These are phyloP conservation scores for Nyctibius grandis DNA, from an alignment of 2,797 vertebrate genomes.

Conservation along the genomic window DNA sequence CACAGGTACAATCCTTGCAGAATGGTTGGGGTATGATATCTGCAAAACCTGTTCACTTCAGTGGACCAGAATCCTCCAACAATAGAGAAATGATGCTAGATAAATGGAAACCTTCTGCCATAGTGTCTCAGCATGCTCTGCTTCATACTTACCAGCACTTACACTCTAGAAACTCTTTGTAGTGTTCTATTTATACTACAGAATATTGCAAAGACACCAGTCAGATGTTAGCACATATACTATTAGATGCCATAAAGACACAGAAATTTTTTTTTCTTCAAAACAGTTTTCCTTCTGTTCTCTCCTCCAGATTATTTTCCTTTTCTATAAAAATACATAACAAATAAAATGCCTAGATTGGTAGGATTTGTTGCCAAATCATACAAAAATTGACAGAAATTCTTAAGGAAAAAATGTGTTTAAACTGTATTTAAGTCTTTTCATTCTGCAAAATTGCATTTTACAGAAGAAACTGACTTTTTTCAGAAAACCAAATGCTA, in stretches of 20 bases:
- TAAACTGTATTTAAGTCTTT: not conserved
- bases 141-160: not conserved
- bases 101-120: not conserved
- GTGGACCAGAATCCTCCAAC: not conserved
- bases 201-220: not conserved
- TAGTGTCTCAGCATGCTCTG: not conserved
- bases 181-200: not conserved
- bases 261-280: not conserved
- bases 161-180: not conserved
- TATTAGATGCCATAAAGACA: not conserved
- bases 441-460: not conserved
- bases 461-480: not conserved
- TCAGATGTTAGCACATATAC: not conserved
- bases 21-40: not conserved
- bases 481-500: not conserved
- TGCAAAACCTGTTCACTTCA: not conserved
- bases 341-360: not conserved
- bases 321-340: not conserved
- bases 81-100: not conserved
- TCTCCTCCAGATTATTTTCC: not conserved
- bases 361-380: not conserved
- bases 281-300: not conserved
- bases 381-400: not conserved
- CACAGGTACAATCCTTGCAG: accelerated
- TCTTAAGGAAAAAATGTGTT: not conserved